A percentile compares a stretch with the other conserved stretches of the same genome.
phyloP scores from a whole-genome alignment of 1,140 invertebrate genomes.

The Nylanderia fulva region DNA sequence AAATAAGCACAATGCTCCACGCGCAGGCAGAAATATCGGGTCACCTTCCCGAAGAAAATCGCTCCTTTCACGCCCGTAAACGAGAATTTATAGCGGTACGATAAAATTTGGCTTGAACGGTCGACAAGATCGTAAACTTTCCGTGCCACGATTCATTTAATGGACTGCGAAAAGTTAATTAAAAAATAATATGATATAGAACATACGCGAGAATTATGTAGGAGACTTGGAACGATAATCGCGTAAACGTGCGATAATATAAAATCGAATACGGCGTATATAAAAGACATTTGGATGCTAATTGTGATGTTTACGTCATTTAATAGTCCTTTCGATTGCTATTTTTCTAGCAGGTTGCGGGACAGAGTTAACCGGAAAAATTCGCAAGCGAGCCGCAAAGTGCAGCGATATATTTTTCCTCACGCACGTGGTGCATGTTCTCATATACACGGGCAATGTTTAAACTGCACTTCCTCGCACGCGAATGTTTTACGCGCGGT shows the following conservation, averaged over 20 bases:
- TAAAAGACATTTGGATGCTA: background rate
- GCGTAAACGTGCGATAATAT: background rate
- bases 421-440: conserved; percentile 45
- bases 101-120: conserved; percentile 47
- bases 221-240: conserved; percentile 32
- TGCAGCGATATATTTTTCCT: conserved; percentile 57
- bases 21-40: background rate
- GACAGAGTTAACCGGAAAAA: conserved; percentile 67
- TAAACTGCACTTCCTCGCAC: conserved; percentile 57
- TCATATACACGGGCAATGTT: conserved; percentile 34
- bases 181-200: conserved; percentile 57
- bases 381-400: conserved; percentile 36
- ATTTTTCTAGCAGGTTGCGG: background rate
- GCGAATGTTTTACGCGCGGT: conserved; percentile 36
- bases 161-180: conserved; percentile 69
- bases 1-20: conserved; percentile 35
- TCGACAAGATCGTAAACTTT: conserved; percentile 6
- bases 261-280: background rate
- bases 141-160: conserved; percentile 49
- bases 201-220: too few species aligned
- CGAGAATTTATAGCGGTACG: conserved; percentile 27
- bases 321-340: background rate
- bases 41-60: conserved; percentile 29
- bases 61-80: conserved; percentile 41
- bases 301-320: background rate